Evolutionary conservation across 2,888 invertebrate genomes (phyloP), one percentile per base, ranked within the genome.

Genomic region (Erynnis tages): DNA sequence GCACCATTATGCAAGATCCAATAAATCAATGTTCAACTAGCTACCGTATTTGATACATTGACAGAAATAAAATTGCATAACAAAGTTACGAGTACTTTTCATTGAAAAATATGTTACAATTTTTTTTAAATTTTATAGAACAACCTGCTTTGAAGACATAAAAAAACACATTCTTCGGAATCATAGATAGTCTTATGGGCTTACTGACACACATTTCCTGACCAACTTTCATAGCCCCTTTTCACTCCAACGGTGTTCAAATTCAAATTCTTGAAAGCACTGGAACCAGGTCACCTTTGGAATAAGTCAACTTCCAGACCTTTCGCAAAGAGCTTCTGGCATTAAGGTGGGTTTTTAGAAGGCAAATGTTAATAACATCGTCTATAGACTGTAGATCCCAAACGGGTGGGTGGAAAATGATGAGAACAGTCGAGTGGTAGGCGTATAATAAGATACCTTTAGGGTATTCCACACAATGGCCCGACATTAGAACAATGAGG

Each of bases 401-500:
- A 48, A 35, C 11, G 29, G 50, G 29, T 29, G 43, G 27, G 21
- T 13, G 34, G 17, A 7, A 19, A 35, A 47, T 37, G 17, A 11
- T 21, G 8, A 40, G 19, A 14, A 25, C 14, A 14, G 8, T 27
- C 25, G 25, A 13, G 11, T 16, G 4, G 35, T 45, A 46, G 35
- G 35, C 23, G 35, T 35, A 43, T 37, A 41, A 47, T 25, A 45
- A n/a, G 32, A 4, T 25, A 49, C 14, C 40, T 30, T 40, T 27
- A 2, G 21, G 35, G 19, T 35, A 47, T 32, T 44, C 37, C 17
- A 10, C 8, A 43, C 35, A 43, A 50, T 50, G 27, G 43, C 35
- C 19, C 6, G 41, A n/a, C 62, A 62, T 67, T 64, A 63, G 65
- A 70, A 76, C 73, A 74, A 76, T 71, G 58, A 49, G 47, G 45